A percentile compares a stretch with the other conserved stretches of the same genome.
Evolutionary conservation across 1,140 invertebrate species (phyloP).

Genomic region (Drosophila ficusphila): DNA sequence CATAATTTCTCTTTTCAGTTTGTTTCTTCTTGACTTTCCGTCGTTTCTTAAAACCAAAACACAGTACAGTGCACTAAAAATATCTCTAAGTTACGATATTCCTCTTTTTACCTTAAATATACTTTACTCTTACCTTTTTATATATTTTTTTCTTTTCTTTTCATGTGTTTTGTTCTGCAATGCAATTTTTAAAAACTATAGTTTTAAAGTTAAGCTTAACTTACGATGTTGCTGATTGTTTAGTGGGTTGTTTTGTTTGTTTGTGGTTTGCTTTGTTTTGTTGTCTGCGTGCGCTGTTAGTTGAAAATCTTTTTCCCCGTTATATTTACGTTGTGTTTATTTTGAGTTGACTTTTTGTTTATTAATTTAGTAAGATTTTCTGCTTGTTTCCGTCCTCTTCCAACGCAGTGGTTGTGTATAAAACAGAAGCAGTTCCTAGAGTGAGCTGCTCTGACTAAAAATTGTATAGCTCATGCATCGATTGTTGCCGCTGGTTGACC

Average conservation of each 20-base stretch:
- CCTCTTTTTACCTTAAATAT: constrained; percentile 3
- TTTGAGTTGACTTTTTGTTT: constrained; percentile 38
- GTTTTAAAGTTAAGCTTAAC: constrained; percentile 76
- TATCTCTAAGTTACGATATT: constrained; percentile 51
- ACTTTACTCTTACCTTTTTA: constrained; percentile 13
- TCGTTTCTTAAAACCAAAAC: constrained; percentile 81
- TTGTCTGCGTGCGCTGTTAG: constrained; percentile 41
- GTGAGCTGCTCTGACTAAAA: constrained; percentile 26
- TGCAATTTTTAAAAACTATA: constrained; percentile 67
- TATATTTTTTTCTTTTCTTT: constrained; percentile 29
- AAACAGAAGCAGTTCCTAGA: constrained; percentile 8
- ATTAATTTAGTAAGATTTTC: constrained; percentile 29
- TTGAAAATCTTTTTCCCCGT: constrained; percentile 55
- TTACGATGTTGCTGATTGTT: constrained; percentile 80
- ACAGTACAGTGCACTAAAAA: constrained; percentile 76
- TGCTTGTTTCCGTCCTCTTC: neutral
- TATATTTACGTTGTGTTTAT: constrained; percentile 30
- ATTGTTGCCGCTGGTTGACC: constrained; percentile 69
- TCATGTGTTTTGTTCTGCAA: constrained; percentile 46
- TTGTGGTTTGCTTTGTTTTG: constrained; percentile 23
- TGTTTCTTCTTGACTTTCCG: constrained; percentile 50
- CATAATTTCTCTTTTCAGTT: constrained; percentile 29
- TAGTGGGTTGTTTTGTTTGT: constrained; percentile 64
- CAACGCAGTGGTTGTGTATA: neutral
- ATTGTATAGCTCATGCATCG: constrained; percentile 71